phyloP scores from a whole-genome alignment of 2,888 invertebrate species.

The Temnothorax unifasciatus region DNA sequence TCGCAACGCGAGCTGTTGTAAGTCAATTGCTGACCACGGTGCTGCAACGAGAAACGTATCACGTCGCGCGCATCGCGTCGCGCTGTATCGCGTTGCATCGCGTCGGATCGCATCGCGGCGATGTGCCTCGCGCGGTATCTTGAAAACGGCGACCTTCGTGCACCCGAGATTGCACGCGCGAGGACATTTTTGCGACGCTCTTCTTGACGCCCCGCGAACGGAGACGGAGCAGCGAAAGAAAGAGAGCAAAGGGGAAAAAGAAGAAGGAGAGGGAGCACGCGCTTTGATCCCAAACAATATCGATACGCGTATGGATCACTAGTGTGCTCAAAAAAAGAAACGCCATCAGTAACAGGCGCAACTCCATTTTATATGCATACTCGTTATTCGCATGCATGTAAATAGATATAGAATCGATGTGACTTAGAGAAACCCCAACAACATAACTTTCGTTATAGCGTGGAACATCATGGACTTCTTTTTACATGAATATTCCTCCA shows the following conservation, averaged over 20 bases:
- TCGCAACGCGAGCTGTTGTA: conserved; percentile 43
- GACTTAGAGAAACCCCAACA: neutral
- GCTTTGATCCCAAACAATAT: conserved; percentile 32
- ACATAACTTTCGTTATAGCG: neutral
- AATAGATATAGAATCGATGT: neutral
- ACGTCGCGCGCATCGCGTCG: conserved; percentile 29
- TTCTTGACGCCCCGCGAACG: conserved; percentile 8
- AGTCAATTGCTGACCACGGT: conserved; percentile 56
- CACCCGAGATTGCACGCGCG: conserved; percentile 50
- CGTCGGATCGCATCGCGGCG: conserved; percentile 30
- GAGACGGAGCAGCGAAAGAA: neutral
- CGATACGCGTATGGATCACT: neutral
- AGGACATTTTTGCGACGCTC: conserved; percentile 47
- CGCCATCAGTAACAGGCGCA: neutral
- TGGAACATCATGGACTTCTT: neutral
- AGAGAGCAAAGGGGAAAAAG: conserved; percentile 50
- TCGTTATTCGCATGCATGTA: neutral
- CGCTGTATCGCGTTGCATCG: conserved; percentile 41
- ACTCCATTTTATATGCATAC: neutral
- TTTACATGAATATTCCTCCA: neutral
- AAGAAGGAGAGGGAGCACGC: neutral
- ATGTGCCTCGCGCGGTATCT: conserved; percentile 45
- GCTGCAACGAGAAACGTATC: conserved; percentile 35
- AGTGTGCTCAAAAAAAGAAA: neutral
- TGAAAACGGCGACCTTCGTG: conserved; percentile 62